Conservation (phyloP, 2,888 invertebrate genomes). For the Tipula confusa region DNA sequence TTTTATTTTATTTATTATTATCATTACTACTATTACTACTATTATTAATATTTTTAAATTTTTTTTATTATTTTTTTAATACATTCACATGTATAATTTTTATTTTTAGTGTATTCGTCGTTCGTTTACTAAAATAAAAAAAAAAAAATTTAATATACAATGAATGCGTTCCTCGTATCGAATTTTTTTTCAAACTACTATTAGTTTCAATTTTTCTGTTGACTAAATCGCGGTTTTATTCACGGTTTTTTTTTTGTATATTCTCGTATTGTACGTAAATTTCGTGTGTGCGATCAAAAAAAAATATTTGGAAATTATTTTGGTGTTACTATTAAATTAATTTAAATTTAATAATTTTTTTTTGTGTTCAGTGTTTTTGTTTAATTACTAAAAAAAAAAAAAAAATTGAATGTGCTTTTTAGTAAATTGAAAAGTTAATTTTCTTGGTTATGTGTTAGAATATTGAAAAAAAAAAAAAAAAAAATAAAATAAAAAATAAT, state of each 20-base stretch:
- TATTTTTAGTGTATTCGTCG: slow-evolving; percentile 25
- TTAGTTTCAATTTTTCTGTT: slow-evolving; percentile 25
- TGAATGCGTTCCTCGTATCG: slow-evolving; percentile 20
- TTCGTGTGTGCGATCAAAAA: neutral
- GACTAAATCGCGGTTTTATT: slow-evolving; percentile 20
- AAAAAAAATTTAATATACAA: neutral
- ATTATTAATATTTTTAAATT: neutral
- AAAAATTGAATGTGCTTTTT: neutral
- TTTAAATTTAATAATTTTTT: neutral
- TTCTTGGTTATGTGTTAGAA: neutral
- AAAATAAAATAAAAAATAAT: neutral
- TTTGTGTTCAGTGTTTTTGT: too few species aligned
- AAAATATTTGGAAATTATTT: neutral
- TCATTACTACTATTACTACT: neutral
- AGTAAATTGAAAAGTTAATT: neutral
- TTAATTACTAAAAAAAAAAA: neutral
- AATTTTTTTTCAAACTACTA: slow-evolving; percentile 25
- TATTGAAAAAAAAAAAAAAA: neutral
- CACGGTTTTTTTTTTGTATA: neutral
- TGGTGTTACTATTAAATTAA: neutral
- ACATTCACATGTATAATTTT: slow-evolving; percentile 3
- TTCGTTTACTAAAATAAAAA: slow-evolving; percentile 7
- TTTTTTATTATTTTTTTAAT: neutral
- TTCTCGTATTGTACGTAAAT: neutral
- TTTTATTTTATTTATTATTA: slow-evolving; percentile 7